phyloP scores from a whole-genome alignment of 2,888 invertebrate genomes.

The Herminia tarsipennalis region DNA sequence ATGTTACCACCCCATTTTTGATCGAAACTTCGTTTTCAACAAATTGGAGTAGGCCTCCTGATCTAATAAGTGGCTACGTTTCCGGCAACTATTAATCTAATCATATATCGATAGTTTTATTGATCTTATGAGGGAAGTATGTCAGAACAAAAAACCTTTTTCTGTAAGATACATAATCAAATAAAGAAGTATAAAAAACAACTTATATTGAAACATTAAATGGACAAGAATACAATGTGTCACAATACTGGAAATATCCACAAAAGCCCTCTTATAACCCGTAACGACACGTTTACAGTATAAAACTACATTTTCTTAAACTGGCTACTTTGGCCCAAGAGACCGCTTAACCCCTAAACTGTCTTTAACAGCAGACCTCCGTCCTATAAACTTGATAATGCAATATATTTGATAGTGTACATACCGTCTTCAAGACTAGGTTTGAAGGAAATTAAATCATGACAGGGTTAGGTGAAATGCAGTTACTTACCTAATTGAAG shows the following conservation, averaged over 20 bases:
- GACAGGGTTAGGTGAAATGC: not conserved
- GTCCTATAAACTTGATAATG: not conserved
- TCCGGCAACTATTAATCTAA: no score
- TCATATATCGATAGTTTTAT: no score
- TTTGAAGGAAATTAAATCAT: slow-evolving; percentile 2
- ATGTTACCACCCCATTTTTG: no score
- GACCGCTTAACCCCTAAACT: not conserved
- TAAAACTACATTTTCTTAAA: slow-evolving; percentile 6
- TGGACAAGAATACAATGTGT: no score
- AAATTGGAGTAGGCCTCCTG: no score
- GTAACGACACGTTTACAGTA: slow-evolving; percentile 13
- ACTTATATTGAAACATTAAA: no score
- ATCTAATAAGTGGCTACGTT: no score
- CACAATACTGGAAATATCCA: not conserved
- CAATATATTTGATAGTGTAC: slow-evolving; percentile 7
- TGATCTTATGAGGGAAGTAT: no score
- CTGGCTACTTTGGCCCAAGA: slow-evolving; percentile 11
- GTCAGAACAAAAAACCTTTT: no score
- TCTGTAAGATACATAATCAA: no score
- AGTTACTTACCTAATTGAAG: not conserved
- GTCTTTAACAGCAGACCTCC: not conserved
- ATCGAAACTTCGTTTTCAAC: no score
- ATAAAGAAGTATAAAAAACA: no score
- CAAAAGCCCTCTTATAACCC: slow-evolving; percentile 1
- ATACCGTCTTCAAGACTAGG: slow-evolving; percentile 3